Evolutionary conservation across 1,140 invertebrate species (phyloP), one percentile per base, ranked within the genome.

Genomic region (Heliothis subflexa): DNA sequence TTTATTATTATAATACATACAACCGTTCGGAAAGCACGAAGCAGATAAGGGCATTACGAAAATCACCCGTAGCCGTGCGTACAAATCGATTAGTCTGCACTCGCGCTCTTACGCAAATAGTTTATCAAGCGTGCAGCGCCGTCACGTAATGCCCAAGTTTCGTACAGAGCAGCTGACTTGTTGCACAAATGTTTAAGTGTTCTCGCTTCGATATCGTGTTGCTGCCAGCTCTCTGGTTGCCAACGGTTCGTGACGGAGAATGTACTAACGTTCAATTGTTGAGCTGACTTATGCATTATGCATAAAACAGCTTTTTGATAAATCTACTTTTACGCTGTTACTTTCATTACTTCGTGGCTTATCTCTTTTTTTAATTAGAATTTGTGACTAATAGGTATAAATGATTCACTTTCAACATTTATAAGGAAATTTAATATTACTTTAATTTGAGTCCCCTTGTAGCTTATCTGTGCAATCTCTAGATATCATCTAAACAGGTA

Each of bases 51-150:
- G 78, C 71, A 88, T 93, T 91, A 90, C 88, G 88, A 91, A 91
- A 93, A 91, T 89, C 85, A 78, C 78, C 87, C 89, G 85, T 86
- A 89, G 84, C 84, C 78, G 81, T 86, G 87, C 89, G 88, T 89
- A 84, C 81, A 90, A 93, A 93, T 93, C 90, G 91, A 93, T 93
- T 93, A 90, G 87, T 88, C 85, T 86, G 87, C 83, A 88, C 79
- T 86, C 82, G 84, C 78, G 79, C 66, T 85, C 85, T 92, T 92
- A 92, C 91, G 90, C 91, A 92, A 93, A 89, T 85, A 86, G 55
- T 89, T 89, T 87, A 89, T 90, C 86, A 86, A 90, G 85, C 90
- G 88, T 91, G 85, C 81, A 86, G 84, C 83, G 83, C 80, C 89
- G 86, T 91, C 90, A 92, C 90, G 89, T 92, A 91, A 93, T 79